Conservation (phyloP, 23 tunicate species). For the Corella eumyota region DNA sequence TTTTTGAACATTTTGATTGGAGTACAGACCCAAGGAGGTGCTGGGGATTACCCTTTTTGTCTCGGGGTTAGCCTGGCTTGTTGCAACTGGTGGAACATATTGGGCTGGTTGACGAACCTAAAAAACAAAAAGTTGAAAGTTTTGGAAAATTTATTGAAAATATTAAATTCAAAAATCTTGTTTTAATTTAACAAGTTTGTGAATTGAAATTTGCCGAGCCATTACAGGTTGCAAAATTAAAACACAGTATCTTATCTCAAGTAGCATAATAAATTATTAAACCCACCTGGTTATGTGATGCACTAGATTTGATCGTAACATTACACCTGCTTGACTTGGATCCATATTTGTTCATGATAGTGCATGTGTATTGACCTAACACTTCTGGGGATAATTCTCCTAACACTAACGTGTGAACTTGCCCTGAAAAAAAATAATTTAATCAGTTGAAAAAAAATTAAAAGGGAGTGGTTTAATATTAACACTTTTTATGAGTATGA, state of each 20-base stretch:
- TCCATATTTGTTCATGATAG: conserved; percentile 68
- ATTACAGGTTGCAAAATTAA: no score
- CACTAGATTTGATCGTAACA: conserved; percentile 13
- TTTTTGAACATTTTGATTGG: conserved; percentile 22
- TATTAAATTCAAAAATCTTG: no score
- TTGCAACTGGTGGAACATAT: background rate
- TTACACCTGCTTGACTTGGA: conserved; percentile 36
- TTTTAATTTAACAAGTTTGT: no score
- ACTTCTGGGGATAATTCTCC: conserved; percentile 62
- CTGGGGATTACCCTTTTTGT: conserved; percentile 28
- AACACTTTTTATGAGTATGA: no score
- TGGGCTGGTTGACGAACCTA: no score
- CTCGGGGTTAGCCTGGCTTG: conserved; percentile 1
- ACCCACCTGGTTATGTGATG: conserved; percentile 3
- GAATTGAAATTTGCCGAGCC: no score
- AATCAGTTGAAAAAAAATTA: no score
- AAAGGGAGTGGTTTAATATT: no score
- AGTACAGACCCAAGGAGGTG: conserved; percentile 50
- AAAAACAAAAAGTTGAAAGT: no score
- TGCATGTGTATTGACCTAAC: conserved; percentile 70
- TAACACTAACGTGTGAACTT: conserved; percentile 77
- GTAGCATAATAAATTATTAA: no score
- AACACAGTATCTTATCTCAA: no score
- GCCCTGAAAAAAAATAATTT: conserved; percentile 68
- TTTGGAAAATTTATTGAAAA: no score